Evolutionary conservation across 2,797 vertebrate species (phyloP), one percentile per base, ranked within the genome.

Genomic region (Aulostomus chinensis): DNA sequence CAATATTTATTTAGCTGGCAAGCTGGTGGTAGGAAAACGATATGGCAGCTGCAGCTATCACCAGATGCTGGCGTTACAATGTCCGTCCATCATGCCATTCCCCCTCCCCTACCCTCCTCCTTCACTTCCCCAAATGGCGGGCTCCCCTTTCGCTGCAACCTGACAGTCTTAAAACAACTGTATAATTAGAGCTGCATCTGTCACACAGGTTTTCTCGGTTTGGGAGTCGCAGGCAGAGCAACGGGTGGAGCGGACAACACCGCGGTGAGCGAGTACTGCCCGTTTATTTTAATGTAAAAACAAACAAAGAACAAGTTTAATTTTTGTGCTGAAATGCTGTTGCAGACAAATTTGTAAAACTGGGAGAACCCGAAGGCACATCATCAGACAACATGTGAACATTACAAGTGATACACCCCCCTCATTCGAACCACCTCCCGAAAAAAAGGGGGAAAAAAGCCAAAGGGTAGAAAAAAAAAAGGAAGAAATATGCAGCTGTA

Each of bases 1-100:
- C 80, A 86, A 89, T 89, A 91, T 93, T 93, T 92, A 93, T 94
- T 94, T 88, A 90, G 88, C 86, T 70, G 79, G 86, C 89, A 89
- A 91, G 89, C 81, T 91, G 86, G 85, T 75, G 69, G 77, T 66
- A 50, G 61, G 73, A 88, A 88, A 85, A 89, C 71, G 84, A 85
- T 88, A 88, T 85, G 57, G 90, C 90, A 93, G 89, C 84, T 92
- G 85, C 80, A 85, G 73, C 77, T 75, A 83, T 90, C 92, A 68
- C 83, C 87, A 90, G 91, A 91, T 93, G 91, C 86, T 86, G 82
- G 80, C 80, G 88, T 86, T 87, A 85, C 84, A 86, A 87, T 86
- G 89, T 88, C 81, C 76, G 87, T 91, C 89, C 85, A 90, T 91
- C 89, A 91, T 88, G 84, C 53, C 55, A 12, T 54, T 40, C 69